Percentiles rank a stretch among this genome's conserved stretches.
Conservation (phyloP, 2,797 vertebrate species). For the Alosa sapidissima region DNA sequence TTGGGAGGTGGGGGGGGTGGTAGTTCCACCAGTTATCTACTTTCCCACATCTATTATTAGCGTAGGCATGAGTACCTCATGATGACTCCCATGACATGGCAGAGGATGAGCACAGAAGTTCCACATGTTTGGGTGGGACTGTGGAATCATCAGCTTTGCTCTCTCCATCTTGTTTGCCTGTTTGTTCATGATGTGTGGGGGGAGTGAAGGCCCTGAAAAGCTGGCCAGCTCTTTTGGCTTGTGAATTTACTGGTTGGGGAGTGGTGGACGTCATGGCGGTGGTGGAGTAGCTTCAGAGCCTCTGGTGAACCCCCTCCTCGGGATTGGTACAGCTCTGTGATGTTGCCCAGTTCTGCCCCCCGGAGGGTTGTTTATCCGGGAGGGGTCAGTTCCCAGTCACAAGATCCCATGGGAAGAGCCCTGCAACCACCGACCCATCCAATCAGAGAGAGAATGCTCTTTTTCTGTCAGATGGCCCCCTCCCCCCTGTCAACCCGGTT, state of each 20-base stretch:
- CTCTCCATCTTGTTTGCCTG: too few relatives aligned
- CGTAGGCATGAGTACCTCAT: not conserved
- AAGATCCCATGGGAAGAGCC: not conserved
- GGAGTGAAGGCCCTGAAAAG: not conserved
- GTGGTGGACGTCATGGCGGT: not conserved
- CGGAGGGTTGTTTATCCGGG: not conserved
- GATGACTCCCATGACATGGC: not conserved
- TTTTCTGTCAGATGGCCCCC: not conserved
- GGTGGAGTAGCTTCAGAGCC: not conserved
- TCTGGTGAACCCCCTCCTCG: not conserved
- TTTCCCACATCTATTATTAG: not conserved
- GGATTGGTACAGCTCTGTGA: not conserved
- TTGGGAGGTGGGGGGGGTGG: not conserved
- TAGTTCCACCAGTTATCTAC: too few relatives aligned
- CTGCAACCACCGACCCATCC: not conserved
- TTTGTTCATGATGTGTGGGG: too few relatives aligned
- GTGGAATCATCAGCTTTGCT: too few relatives aligned
- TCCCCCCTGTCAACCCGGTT: not conserved
- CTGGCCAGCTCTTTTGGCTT: not conserved
- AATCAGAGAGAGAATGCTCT: not conserved
- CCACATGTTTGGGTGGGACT: not conserved
- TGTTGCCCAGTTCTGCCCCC: not conserved
- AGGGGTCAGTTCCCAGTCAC: slow-evolving; percentile 19
- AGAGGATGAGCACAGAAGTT: not conserved
- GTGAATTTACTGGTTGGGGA: not conserved